Conservation (phyloP, 2,888 invertebrate species). For the Chrysotoxum bicinctum region DNA sequence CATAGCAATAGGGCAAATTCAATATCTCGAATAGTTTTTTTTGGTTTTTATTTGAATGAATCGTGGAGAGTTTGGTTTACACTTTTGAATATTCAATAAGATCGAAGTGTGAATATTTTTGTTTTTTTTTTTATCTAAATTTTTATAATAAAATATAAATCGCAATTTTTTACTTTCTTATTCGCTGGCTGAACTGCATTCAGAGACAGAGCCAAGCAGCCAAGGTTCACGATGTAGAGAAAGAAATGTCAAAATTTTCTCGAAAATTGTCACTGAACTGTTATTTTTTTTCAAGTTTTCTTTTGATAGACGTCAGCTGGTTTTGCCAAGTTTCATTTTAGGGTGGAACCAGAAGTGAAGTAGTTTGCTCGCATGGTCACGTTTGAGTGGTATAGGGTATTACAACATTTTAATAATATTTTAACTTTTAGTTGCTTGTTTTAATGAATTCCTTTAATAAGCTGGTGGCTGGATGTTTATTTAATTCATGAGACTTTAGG, state of each 20-base stretch:
- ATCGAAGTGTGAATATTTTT: slow-evolving; percentile 21
- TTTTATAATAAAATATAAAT: slow-evolving; percentile 57
- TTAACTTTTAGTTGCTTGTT: no score
- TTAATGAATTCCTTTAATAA: no score
- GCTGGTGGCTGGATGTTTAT: no score
- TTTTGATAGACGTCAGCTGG: slow-evolving; percentile 17
- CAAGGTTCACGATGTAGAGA: slow-evolving; percentile 47
- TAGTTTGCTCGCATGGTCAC: no score
- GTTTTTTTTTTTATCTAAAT: neutral
- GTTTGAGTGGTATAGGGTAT: no score
- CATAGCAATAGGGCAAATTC: neutral
- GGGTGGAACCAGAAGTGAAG: neutral
- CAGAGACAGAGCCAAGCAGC: neutral
- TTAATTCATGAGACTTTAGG: no score
- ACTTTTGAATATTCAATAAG: neutral
- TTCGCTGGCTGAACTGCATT: slow-evolving; percentile 46
- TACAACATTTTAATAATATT: no score
- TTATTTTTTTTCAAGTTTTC: neutral
- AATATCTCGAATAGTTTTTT: neutral
- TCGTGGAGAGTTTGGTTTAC: neutral
- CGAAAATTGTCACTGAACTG: slow-evolving; percentile 26
- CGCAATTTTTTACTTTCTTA: slow-evolving; percentile 65
- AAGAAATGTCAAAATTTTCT: slow-evolving; percentile 57
- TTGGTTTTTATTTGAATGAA: neutral
- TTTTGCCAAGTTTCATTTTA: slow-evolving; percentile 13